These are phyloP conservation scores for Isoperla grammatica DNA, from an alignment of 2,888 invertebrate genomes.

Conservation along the genomic window DNA sequence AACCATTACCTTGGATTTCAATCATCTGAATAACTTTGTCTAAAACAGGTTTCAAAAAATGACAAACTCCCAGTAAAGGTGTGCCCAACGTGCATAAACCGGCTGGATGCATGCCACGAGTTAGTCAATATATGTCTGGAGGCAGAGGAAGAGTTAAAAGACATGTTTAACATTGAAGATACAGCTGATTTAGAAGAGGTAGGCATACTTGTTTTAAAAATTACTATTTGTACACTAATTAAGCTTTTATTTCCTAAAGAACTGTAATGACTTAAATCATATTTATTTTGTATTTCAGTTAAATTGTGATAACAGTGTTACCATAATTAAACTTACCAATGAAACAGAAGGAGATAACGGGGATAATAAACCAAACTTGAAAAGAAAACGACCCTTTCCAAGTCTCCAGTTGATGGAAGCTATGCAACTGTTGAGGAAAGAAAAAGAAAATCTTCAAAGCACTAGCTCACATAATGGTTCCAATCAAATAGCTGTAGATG, in stretches of 20 bases:
- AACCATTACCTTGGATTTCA: too few species aligned
- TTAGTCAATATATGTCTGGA: conserved; percentile 25
- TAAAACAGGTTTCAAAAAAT: conserved; percentile 24
- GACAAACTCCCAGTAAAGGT: conserved; percentile 27
- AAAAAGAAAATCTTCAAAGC: neutral
- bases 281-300: too few species aligned
- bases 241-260: too few species aligned
- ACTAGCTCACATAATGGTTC: neutral
- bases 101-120: conserved; percentile 26
- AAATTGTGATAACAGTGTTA: too few species aligned
- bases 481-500: neutral
- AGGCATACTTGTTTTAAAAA: too few species aligned
- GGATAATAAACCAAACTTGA: too few species aligned
- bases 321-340: too few species aligned
- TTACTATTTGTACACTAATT: too few species aligned
- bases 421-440: neutral
- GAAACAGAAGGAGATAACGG: too few species aligned
- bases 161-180: conserved; percentile 18
- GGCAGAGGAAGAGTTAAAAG: conserved; percentile 24
- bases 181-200: neutral
- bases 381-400: neutral
- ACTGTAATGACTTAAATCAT: too few species aligned
- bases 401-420: neutral
- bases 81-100: conserved; percentile 24
- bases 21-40: too few species aligned